Conservation (phyloP, 2,113 vertebrate genomes). For the Pitta sordida region DNA sequence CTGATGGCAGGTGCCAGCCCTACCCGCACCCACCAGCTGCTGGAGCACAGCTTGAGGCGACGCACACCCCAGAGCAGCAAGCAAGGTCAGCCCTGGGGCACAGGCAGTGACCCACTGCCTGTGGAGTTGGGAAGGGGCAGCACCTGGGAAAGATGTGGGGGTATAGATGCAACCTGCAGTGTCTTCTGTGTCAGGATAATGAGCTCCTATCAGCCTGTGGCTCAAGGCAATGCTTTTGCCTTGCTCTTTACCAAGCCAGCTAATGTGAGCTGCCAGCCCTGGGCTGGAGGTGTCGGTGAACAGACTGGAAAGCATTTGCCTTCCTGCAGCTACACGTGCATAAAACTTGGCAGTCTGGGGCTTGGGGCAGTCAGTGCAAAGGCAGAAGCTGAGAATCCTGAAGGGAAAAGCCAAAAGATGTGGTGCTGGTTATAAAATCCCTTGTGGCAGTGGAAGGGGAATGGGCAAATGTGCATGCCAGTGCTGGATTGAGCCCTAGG, state of each 20-base stretch:
- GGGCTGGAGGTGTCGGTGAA: rapidly evolving
- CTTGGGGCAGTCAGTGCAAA: background rate
- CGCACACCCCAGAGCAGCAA: slow-evolving; percentile 69
- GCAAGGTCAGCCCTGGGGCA: slow-evolving; percentile 51
- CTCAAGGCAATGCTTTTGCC: background rate
- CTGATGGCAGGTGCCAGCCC: slow-evolving; percentile 98
- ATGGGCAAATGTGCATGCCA: background rate
- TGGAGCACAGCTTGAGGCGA: slow-evolving; percentile 91
- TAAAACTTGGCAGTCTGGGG: background rate
- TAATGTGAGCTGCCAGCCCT: background rate
- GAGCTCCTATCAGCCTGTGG: background rate
- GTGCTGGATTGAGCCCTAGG: background rate
- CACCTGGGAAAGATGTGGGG: rapidly evolving
- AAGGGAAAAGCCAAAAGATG: background rate
- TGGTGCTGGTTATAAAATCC: background rate
- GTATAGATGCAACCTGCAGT: background rate
- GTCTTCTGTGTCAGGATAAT: background rate
- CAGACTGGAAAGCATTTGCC: background rate
- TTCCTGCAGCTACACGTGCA: rapidly evolving
- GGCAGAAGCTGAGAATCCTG: background rate
- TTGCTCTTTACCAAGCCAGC: background rate
- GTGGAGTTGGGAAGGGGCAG: background rate
- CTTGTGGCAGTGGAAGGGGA: background rate
- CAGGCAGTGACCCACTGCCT: rapidly evolving
- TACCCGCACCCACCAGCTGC: slow-evolving; percentile 94